phyloP scores from a whole-genome alignment of 2,797 vertebrate genomes.

The Mergus octosetaceus region DNA sequence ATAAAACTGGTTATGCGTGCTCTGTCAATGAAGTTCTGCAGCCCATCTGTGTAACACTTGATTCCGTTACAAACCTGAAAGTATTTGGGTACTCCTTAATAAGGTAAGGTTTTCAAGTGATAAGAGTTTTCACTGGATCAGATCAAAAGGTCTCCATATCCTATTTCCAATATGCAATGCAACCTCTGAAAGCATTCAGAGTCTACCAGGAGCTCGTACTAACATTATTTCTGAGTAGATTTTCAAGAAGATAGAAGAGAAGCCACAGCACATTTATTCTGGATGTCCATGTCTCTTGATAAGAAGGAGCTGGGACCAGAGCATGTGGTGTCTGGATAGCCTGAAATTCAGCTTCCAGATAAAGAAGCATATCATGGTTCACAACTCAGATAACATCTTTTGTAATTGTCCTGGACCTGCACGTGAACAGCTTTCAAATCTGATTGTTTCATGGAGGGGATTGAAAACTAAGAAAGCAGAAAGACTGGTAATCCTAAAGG shows the following conservation, averaged over 20 bases:
- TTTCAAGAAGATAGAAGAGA: not conserved
- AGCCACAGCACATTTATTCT: not conserved
- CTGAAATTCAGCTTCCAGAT: constrained; percentile 4
- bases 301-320: not conserved
- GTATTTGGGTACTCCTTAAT: not conserved
- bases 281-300: not conserved
- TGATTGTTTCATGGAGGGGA: not conserved
- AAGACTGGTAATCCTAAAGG: not conserved
- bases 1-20: not conserved
- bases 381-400: constrained; percentile 25
- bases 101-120: not conserved
- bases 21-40: not conserved
- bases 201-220: not conserved
- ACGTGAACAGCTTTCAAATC: constrained; percentile 21
- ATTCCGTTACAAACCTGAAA: not conserved
- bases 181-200: not conserved
- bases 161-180: not conserved
- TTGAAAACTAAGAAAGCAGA: not conserved
- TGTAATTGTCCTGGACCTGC: constrained; percentile 16
- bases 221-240: not conserved
- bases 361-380: not conserved
- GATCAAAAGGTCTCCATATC: not conserved
- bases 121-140: not conserved
- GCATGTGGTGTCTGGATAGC: not conserved
- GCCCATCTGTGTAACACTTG: not conserved